Evolutionary conservation across 2,797 vertebrate genomes (phyloP), one percentile per base, ranked within the genome.

Genomic region (Myotis pilosus): DNA sequence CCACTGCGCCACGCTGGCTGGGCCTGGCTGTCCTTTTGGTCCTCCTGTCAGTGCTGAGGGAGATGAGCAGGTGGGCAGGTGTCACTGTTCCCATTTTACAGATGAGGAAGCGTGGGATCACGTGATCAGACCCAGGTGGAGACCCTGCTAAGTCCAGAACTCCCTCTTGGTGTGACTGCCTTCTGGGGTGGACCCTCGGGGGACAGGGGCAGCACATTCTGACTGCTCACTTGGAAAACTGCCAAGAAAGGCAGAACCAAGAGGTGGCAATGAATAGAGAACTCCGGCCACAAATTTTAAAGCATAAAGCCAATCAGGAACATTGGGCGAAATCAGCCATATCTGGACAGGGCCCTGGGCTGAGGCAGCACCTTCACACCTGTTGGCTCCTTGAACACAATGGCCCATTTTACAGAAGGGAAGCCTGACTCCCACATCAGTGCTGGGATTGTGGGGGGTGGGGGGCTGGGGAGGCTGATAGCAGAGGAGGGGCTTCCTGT

Each of bases 331-430:
- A 82, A 89, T 44, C 41, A 51, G 49, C 41, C 38, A 0, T n/a
- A 30, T 64, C 62, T 78, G 78, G 78, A 30, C 15, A n/a, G 41
- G 44, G 36, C 76, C 16, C 0, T 17, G 36, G 66, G 62, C 62
- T 36, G 75, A 68, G 86, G 75, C 49, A n/a, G 76, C 66, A 1
- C 55, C 33, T 74, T 33, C 79, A 81, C 92, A 87, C 28, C 68
- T 62, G 82, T 82, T 90, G 57, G 57, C 44, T 66, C n/a, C 2
- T n/a, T 25, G 8, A 38, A 41, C 17, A n/a, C 55, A 23, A 3
- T 6, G 12, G n/a, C 68, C 94, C 96, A 66, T 89, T 93, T 94
- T 60, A 91, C 66, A 87, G 94, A 84, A 17, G 60, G 87, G 71
- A 94, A 76, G 53, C 47, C 41, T 62, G 72, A 64, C 12, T 28